Evolutionary conservation across 2,888 invertebrate genomes (phyloP), one percentile per base, ranked within the genome.

Genomic region (Eupelmus urozonus): DNA sequence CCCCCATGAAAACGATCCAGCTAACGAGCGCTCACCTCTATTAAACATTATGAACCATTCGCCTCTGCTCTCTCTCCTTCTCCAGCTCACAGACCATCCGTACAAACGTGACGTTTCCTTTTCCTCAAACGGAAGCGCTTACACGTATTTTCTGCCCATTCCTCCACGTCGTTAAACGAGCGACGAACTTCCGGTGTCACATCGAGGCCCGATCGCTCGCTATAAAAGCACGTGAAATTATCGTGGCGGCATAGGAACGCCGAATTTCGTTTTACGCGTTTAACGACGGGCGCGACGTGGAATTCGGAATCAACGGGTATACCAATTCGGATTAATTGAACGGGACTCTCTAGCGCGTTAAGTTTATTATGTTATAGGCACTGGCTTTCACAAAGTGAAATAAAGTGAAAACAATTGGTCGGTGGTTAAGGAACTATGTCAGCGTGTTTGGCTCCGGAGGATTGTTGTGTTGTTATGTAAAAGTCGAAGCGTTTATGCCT

Each of bases 111-210:
- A 78, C 78, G 69, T 78, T 78, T 78, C 78, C 78, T 79, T 74
- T 73, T 74, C 65, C 70, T 65, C 53, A 25, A 62, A 65, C 69
- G 74, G 76, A 80, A 80, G 62, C 55, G 80, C 51, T 45, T 45
- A 45, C 13, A 45, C 13, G 13, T n/a, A 59, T 73, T 78, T 76
- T 80, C 71, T 80, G n/a, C 42, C 72, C 78, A 80, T 80, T 80
- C 80, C 72, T 80, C 16, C 78, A 78, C 80, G 80, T 80, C 72
- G 67, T 66, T 65, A 70, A 75, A 62, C 79, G 67, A 55, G 29
- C 72, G 63, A 63, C 76, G 55, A 67, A 80, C 80, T 80, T 80
- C 80, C 80, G 80, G 80, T 75, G 79, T 79, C 71, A 75, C n/a
- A 76, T 73, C 72, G 77, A 34, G 34, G 34, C 34, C n/a, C n/a